Conservation (phyloP, 2,888 invertebrate genomes). For the Geophilus truncorum region DNA sequence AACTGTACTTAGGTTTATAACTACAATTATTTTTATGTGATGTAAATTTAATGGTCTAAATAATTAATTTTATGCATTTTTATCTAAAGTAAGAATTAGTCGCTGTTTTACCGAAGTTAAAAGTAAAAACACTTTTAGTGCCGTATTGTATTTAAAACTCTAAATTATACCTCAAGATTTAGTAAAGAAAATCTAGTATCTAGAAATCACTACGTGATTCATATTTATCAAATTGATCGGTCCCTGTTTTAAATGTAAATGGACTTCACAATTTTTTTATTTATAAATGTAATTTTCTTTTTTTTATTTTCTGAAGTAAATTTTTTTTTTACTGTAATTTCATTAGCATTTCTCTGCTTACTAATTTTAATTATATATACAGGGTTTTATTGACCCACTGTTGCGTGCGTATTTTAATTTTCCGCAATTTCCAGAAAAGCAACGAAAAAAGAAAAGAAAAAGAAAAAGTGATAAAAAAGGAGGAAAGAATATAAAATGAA, state of each 20-base stretch:
- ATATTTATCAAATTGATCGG: neutral
- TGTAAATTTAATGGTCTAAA: too few species aligned
- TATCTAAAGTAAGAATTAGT: too few species aligned
- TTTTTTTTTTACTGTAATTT: neutral
- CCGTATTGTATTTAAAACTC: too few species aligned
- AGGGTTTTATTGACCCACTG: conserved; percentile 8
- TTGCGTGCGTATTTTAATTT: neutral
- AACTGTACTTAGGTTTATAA: too few species aligned
- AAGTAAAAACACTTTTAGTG: too few species aligned
- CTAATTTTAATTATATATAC: conserved; percentile 19
- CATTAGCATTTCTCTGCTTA: conserved; percentile 8
- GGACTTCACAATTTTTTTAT: neutral
- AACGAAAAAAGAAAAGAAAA: neutral
- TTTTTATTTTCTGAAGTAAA: neutral
- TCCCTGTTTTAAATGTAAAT: neutral
- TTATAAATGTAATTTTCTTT: neutral
- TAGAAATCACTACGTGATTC: neutral
- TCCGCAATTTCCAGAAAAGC: neutral
- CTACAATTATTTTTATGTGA: too few species aligned
- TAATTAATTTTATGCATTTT: too few species aligned
- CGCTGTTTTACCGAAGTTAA: too few species aligned
- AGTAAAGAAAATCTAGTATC: too few species aligned
- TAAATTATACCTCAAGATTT: too few species aligned
- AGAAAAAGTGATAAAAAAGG: neutral
- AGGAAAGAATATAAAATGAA: neutral